Percentiles rank a stretch among this genome's conserved stretches.
Evolutionary conservation across 2,888 invertebrate species (phyloP).

Genomic region (Urechis unicinctus): DNA sequence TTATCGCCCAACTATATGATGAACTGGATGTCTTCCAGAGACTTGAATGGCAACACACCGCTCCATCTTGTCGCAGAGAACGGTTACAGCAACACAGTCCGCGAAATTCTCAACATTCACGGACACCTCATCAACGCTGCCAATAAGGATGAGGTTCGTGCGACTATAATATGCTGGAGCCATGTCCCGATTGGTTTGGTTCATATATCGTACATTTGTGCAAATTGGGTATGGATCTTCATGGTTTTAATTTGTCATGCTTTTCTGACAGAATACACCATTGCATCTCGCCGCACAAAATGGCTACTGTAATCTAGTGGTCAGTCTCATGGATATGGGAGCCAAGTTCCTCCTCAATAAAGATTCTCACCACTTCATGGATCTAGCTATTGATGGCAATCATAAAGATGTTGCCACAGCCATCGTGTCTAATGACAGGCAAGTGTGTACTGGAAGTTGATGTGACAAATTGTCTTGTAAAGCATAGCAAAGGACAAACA

Average conservation of each 20-base stretch:
- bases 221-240: too few relatives aligned
- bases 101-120: constrained; percentile 74
- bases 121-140: constrained; percentile 75
- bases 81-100: constrained; percentile 82
- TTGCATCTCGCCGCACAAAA: constrained; percentile 79
- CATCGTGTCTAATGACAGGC: constrained; percentile 65
- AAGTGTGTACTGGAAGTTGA: too few relatives aligned
- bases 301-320: constrained; percentile 72
- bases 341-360: constrained; percentile 59
- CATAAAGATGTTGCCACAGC: constrained; percentile 77
- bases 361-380: constrained; percentile 77
- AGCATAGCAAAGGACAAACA: too few relatives aligned
- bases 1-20: too few relatives aligned
- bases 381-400: constrained; percentile 82
- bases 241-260: too few relatives aligned
- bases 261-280: constrained; percentile 79
- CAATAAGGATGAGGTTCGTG: constrained; percentile 84
- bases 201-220: too few relatives aligned
- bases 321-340: constrained; percentile 67
- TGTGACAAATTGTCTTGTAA: too few relatives aligned
- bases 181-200: too few relatives aligned
- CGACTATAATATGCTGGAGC: too few relatives aligned
- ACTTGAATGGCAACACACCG: constrained; percentile 65
- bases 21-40: too few relatives aligned
- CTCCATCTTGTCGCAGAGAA: constrained; percentile 94